A percentile compares a stretch with the other conserved stretches of the same genome.
phyloP scores from a whole-genome alignment of 2,888 invertebrate species.

The Dasypolia templi region DNA sequence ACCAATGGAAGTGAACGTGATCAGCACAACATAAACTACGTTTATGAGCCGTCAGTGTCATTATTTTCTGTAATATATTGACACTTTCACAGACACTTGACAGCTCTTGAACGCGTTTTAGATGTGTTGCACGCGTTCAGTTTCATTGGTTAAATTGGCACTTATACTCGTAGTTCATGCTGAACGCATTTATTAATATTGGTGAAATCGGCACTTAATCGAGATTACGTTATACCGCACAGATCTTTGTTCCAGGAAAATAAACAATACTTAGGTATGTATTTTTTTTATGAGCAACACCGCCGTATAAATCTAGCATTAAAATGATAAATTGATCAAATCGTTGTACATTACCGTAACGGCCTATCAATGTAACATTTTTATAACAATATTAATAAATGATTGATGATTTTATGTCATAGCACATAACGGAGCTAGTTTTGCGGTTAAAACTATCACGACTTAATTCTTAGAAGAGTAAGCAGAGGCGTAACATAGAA shows the following conservation, averaged over 20 bases:
- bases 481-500: background rate
- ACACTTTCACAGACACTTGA: no score
- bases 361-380: constrained; percentile 6
- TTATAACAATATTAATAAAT: constrained; percentile 22
- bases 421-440: constrained; percentile 28
- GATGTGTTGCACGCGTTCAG: no score
- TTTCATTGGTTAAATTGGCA: no score
- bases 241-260: background rate
- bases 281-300: background rate
- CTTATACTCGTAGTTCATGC: no score
- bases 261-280: no score
- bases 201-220: no score
- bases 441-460: constrained; percentile 27
- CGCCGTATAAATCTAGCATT: background rate
- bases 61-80: no score
- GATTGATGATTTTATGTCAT: constrained; percentile 49
- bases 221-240: background rate
- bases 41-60: no score
- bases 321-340: constrained; percentile 43
- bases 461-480: constrained; percentile 15
- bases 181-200: no score
- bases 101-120: no score
- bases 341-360: constrained; percentile 19
- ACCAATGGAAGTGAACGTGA: no score
- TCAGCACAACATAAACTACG: no score